Conservation (phyloP, 2,797 vertebrate genomes). For the Artibeus lituratus region DNA sequence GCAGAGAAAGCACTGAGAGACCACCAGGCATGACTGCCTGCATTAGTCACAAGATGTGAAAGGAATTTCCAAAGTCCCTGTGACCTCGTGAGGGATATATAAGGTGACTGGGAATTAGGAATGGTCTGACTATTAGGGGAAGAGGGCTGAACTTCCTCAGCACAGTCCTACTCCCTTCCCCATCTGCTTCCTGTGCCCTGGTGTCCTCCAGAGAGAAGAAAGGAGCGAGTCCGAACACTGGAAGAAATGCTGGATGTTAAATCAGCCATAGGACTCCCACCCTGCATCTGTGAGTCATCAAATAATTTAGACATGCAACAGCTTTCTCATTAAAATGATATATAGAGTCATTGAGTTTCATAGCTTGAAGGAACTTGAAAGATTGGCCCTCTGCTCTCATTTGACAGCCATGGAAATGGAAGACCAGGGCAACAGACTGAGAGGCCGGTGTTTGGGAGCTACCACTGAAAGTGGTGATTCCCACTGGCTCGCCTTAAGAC, state of each 20-base stretch:
- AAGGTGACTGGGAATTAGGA: not conserved
- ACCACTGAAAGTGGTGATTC: not conserved
- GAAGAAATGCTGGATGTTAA: not conserved
- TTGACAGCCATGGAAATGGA: not conserved
- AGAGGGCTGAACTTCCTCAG: not conserved
- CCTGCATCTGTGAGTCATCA: not conserved
- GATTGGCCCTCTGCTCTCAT: not conserved
- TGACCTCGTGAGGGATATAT: not conserved
- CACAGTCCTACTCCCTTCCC: not conserved
- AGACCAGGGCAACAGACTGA: not conserved
- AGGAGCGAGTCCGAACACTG: not conserved
- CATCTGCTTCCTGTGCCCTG: not conserved
- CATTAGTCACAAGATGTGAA: not conserved
- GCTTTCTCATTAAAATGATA: not conserved
- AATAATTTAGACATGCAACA: not conserved
- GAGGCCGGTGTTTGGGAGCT: not conserved
- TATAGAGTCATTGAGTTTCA: not conserved
- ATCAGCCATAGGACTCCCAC: not conserved
- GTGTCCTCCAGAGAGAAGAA: not conserved
- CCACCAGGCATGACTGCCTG: not conserved
- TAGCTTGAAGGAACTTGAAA: not conserved
- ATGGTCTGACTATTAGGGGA: not conserved
- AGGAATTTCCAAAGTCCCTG: not conserved
- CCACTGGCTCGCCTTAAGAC: not conserved
- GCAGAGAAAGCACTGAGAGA: not conserved